Evolutionary conservation across 2,113 vertebrate genomes (phyloP).

Genomic region (Dendropsophus ebraccatus): DNA sequence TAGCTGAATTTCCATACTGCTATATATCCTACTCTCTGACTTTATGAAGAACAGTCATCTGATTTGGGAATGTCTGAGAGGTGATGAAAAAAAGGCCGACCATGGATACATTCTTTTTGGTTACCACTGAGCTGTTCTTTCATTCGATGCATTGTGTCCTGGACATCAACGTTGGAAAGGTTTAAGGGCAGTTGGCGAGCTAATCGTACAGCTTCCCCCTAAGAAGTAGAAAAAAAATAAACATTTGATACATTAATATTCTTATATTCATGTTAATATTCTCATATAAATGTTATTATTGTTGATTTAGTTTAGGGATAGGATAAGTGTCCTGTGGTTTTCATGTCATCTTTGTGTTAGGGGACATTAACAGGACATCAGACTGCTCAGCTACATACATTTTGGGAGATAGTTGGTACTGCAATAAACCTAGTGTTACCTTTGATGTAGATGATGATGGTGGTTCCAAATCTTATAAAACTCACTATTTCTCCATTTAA

Average conservation of each 20-base stretch:
- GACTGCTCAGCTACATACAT: too few relatives aligned
- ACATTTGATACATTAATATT: neutral
- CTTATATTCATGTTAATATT: neutral
- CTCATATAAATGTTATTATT: too few relatives aligned
- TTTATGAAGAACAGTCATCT: neutral
- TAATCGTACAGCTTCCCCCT: conserved; percentile 94
- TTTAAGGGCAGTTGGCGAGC: conserved; percentile 84
- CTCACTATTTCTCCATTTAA: too few relatives aligned
- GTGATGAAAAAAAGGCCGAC: conserved; percentile 86
- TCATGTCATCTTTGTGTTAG: too few relatives aligned
- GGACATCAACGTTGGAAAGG: conserved; percentile 83
- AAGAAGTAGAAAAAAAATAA: neutral
- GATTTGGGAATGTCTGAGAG: conserved; percentile 79
- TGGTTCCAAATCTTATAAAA: too few relatives aligned
- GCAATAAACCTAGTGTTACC: too few relatives aligned
- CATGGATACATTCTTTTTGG: conserved; percentile 84
- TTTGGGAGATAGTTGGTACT: too few relatives aligned
- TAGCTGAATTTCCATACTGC: neutral
- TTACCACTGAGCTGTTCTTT: conserved; percentile 78
- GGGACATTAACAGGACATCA: too few relatives aligned
- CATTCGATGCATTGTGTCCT: conserved; percentile 81
- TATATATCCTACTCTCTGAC: neutral
- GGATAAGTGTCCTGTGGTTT: too few relatives aligned
- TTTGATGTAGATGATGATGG: too few relatives aligned
- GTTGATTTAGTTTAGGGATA: too few relatives aligned